Percentiles rank a stretch among this genome's conserved stretches.
Conservation (phyloP, 2,797 vertebrate species). For the Coendou prehensilis region DNA sequence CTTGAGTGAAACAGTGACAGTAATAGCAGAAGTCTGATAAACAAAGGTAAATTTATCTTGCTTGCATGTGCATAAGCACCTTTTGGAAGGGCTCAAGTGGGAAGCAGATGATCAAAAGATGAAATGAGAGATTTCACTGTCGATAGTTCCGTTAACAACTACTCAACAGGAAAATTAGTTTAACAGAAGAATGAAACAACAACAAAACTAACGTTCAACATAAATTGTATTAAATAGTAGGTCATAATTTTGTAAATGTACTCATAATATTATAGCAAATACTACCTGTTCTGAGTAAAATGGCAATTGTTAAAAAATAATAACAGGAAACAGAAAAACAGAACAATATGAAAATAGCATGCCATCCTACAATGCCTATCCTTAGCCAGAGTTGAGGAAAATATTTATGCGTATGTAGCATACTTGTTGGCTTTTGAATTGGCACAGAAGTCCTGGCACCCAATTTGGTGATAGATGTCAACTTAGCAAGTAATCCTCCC, state of each 20-base stretch:
- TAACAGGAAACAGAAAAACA: background rate
- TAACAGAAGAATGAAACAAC: background rate
- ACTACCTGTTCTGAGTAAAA: background rate
- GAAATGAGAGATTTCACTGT: background rate
- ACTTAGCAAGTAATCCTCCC: background rate
- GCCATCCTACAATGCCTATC: background rate
- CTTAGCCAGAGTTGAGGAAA: background rate
- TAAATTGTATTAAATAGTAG: background rate
- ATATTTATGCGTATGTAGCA: background rate
- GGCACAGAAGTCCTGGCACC: background rate
- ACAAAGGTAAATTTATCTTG: background rate
- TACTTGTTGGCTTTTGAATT: background rate
- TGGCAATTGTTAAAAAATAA: background rate
- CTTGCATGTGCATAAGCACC: background rate
- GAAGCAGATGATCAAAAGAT: background rate
- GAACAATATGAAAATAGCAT: background rate
- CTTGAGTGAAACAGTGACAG: background rate
- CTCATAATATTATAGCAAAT: background rate
- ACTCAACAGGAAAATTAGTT: background rate
- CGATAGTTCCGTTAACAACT: slow-evolving; percentile 5
- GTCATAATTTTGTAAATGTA: background rate
- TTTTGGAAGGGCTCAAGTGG: background rate
- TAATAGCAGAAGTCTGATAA: background rate
- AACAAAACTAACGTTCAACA: background rate
- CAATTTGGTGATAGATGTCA: background rate